Conservation (phyloP, 1,140 invertebrate species). For the Habropoda laboriosa region DNA sequence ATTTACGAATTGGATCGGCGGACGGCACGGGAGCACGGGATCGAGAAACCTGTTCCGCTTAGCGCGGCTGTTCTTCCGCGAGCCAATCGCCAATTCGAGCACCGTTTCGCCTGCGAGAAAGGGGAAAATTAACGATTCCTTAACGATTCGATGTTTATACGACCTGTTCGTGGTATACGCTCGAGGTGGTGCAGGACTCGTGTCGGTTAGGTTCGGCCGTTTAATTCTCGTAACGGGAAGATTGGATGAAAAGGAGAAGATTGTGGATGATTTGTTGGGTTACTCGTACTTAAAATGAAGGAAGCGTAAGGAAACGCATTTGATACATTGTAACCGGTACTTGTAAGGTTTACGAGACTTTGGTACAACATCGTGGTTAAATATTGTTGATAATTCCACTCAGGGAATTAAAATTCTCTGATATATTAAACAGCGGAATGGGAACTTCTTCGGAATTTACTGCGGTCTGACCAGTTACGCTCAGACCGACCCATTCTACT, state of each 20-base stretch:
- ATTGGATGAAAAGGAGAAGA: too few species aligned
- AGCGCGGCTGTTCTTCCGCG: constrained; percentile 9
- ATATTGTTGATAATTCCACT: too few species aligned
- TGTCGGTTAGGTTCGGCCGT: too few species aligned
- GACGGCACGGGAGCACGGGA: constrained; percentile 47
- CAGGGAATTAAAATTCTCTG: too few species aligned
- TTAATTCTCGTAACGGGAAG: background rate
- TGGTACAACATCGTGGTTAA: too few species aligned
- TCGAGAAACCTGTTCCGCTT: constrained; percentile 32
- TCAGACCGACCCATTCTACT: background rate
- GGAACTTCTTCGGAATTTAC: too few species aligned
- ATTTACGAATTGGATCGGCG: constrained; percentile 79
- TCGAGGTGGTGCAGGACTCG: background rate
- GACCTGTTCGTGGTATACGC: background rate
- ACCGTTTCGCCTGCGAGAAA: background rate
- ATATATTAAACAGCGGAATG: too few species aligned
- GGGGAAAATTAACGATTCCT: constrained; percentile 8
- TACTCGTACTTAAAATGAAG: background rate
- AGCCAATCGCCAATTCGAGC: background rate
- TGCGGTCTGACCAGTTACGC: background rate
- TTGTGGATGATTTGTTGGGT: background rate
- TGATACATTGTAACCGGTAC: too few species aligned
- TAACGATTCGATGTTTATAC: constrained; percentile 22
- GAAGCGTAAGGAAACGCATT: background rate
- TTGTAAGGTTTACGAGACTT: too few species aligned